phyloP scores from a whole-genome alignment of 2,113 vertebrate species.

The Brachirus orientalis region DNA sequence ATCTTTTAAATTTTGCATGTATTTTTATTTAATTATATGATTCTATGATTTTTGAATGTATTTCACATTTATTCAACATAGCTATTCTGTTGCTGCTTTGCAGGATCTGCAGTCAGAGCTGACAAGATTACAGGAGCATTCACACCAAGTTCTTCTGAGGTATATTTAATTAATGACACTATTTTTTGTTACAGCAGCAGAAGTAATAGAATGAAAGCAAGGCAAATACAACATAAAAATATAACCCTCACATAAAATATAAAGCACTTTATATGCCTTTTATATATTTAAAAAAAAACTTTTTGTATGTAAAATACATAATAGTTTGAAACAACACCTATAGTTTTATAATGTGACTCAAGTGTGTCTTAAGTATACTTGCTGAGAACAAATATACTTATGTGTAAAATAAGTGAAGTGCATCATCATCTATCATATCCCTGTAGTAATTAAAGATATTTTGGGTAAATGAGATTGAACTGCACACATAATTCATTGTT shows the following conservation, averaged over 20 bases:
- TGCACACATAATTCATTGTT: no score
- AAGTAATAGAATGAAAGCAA: no score
- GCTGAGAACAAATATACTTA: neutral
- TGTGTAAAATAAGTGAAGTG: neutral
- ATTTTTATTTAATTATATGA: neutral
- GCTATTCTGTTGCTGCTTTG: slow-evolving; percentile 16
- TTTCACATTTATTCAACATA: neutral
- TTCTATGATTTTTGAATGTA: neutral
- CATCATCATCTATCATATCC: neutral
- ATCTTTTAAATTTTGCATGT: no score
- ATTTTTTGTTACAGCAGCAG: no score
- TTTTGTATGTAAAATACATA: neutral
- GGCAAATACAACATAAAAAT: no score
- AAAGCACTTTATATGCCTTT: no score
- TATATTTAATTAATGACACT: slow-evolving; percentile 35
- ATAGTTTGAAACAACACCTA: neutral
- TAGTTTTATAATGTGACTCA: no score
- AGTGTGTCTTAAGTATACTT: no score
- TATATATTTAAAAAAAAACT: no score
- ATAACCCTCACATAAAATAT: no score
- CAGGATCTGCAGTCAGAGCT: slow-evolving; percentile 79
- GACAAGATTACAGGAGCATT: slow-evolving; percentile 77
- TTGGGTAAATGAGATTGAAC: neutral
- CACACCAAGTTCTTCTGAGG: slow-evolving; percentile 78
- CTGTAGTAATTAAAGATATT: neutral